Evolutionary conservation across 2,113 vertebrate species (phyloP).

Genomic region (Caranx melampygus): DNA sequence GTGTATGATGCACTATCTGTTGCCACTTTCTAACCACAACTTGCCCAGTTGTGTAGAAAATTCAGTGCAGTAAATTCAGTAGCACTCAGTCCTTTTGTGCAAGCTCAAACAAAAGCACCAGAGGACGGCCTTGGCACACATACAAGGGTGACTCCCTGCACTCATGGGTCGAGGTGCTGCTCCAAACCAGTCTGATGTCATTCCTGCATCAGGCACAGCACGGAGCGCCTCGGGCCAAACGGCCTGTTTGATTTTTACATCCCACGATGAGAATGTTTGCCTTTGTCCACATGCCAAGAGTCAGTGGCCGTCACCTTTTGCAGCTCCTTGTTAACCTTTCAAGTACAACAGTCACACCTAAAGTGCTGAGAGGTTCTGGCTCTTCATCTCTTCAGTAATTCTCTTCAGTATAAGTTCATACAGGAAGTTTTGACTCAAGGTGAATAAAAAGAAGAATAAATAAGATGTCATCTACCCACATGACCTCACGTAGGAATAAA

Average conservation of each 20-base stretch:
- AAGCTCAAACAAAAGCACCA: conserved; percentile 56
- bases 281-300: conserved; percentile 16
- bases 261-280: conserved; percentile 49
- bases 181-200: conserved; percentile 84
- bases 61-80: not conserved
- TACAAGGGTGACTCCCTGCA: conserved; percentile 64
- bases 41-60: not conserved
- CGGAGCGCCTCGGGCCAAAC: conserved; percentile 78
- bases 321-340: not conserved
- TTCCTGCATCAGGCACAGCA: conserved; percentile 81
- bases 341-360: not conserved
- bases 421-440: not conserved
- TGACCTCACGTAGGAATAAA: not conserved
- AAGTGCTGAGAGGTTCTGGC: not conserved
- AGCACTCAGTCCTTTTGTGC: conserved; percentile 29
- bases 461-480: not conserved
- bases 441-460: too few relatives aligned
- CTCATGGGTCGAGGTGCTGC: conserved; percentile 49
- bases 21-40: not conserved
- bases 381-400: not conserved
- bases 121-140: conserved; percentile 57
- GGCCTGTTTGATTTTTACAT: conserved; percentile 54
- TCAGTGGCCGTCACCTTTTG: not conserved
- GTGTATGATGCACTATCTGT: not conserved
- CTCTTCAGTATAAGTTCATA: not conserved